phyloP scores from a whole-genome alignment of 2,797 vertebrate species.

The Danio tinwini region DNA sequence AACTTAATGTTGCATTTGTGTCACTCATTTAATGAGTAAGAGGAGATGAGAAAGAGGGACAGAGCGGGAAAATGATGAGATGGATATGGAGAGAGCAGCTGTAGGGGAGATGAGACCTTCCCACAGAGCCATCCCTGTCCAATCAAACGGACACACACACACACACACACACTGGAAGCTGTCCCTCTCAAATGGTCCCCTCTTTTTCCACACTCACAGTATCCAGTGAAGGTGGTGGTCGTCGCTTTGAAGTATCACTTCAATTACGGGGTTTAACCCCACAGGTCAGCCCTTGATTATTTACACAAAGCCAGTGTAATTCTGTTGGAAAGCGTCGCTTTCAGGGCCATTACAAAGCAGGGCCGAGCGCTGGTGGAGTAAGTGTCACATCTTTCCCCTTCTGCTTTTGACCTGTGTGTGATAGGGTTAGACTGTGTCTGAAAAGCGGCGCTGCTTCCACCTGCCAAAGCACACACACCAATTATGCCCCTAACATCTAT shows the following conservation, averaged over 20 bases:
- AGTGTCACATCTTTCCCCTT: constrained; percentile 83
- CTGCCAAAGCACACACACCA: constrained; percentile 56
- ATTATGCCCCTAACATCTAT: constrained; percentile 31
- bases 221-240: constrained; percentile 88
- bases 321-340: constrained; percentile 89
- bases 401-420: constrained; percentile 88
- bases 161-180: constrained; percentile 66
- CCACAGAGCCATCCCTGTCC: constrained; percentile 79
- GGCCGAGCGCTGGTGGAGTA: constrained; percentile 82
- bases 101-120: constrained; percentile 83
- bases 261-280: constrained; percentile 99
- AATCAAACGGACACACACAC: constrained; percentile 72
- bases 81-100: constrained; percentile 80
- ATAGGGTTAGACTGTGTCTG: constrained; percentile 85
- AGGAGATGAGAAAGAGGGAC: constrained; percentile 73
- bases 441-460: constrained; percentile 77
- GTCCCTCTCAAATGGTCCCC: constrained; percentile 26
- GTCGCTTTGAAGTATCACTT: constrained; percentile 99
- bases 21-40: constrained; percentile 82
- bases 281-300: constrained; percentile 98
- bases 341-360: constrained; percentile 85
- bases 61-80: constrained; percentile 69
- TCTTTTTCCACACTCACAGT: constrained; percentile 14
- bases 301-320: constrained; percentile 97
- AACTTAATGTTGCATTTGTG: constrained; percentile 82